Evolutionary conservation across 2,113 vertebrate species (phyloP).

Genomic region (Vimba vimba): DNA sequence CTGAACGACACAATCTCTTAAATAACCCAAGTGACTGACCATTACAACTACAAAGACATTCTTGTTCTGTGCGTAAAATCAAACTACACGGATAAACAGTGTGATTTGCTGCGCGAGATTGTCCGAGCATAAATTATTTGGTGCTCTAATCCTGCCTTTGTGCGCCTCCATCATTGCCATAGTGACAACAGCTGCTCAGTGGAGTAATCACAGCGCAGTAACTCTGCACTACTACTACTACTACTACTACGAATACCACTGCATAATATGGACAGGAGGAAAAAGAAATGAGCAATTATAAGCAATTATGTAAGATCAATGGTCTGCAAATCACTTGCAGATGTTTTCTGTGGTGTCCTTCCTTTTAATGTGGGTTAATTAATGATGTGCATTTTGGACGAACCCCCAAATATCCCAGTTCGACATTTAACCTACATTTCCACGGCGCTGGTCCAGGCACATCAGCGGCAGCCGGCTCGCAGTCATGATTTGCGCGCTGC

Average conservation of each 20-base stretch:
- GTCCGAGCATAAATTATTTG: slow-evolving; percentile 74
- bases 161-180: slow-evolving; percentile 63
- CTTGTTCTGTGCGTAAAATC: slow-evolving; percentile 11
- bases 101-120: slow-evolving; percentile 67
- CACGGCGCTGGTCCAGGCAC: slow-evolving; percentile 1
- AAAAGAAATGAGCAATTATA: not conserved
- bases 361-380: not conserved
- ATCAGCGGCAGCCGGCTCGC: slow-evolving; percentile 15
- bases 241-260: slow-evolving; percentile 7
- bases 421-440: slow-evolving; percentile 54
- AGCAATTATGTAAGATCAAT: not conserved
- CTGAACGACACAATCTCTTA: not conserved
- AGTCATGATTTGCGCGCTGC: slow-evolving; percentile 18
- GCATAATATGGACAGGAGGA: not conserved
- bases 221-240: slow-evolving; percentile 51
- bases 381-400: slow-evolving; percentile 8
- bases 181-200: slow-evolving; percentile 62
- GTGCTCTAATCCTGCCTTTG: slow-evolving; percentile 74
- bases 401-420: slow-evolving; percentile 16
- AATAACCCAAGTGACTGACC: not conserved
- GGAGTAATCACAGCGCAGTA: slow-evolving; percentile 62
- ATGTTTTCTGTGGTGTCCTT: not conserved
- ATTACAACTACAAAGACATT: not conserved
- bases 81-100: not conserved
- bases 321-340: not conserved